Base-by-base conservation (phyloP, 2,888 invertebrate species). In the Acrocera orbiculus region DNA sequence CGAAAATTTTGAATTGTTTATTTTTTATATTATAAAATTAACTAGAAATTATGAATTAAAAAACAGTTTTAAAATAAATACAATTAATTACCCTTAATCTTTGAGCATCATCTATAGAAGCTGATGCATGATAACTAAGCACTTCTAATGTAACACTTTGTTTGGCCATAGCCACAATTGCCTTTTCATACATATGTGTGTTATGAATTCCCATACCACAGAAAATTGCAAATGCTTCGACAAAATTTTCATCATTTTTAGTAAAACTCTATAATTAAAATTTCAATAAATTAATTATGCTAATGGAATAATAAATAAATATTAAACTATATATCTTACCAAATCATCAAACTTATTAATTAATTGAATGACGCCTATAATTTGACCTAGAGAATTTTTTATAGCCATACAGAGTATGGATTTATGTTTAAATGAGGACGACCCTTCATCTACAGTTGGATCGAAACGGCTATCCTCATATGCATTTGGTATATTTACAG, bases 121-220 rank as follows among this genome's bases (percentile, higher is more conserved):
- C 89, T 20, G 89, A 83, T 35, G 92, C 92, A 63, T 93, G 93
- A 66, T 92, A 93, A 58, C 90, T 90, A 48, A 93, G 65, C 44
- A 72, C 71, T 66, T 93, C 93, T 48, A 93, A 65, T 5, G 92
- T 92, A 41, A 93, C 92, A 53, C 82, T 86, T 61, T 93, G 92
- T 57, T 92, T 92, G 37, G 92, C 92, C 78, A 92, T 92, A 13
- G 92, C 86, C 39, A 85, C 83, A 56, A 87, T 78, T 25, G 90
- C 92, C 61, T 81, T 87, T 63, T 93, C 92, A 55, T 92, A 93
- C 89, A 90, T 92, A 57, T 89, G 85, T 34, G 90, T 92, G 56
- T 93, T 93, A 62, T 92, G 86, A 40, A 93, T 90, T 34, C 93
- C 93, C 80, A 93, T 86, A 22, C 93, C 93, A 63, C 90, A 92